Percentiles rank a stretch among this genome's conserved stretches.
phyloP scores from a whole-genome alignment of 1,140 invertebrate species.

The Drosophila nasuta region DNA sequence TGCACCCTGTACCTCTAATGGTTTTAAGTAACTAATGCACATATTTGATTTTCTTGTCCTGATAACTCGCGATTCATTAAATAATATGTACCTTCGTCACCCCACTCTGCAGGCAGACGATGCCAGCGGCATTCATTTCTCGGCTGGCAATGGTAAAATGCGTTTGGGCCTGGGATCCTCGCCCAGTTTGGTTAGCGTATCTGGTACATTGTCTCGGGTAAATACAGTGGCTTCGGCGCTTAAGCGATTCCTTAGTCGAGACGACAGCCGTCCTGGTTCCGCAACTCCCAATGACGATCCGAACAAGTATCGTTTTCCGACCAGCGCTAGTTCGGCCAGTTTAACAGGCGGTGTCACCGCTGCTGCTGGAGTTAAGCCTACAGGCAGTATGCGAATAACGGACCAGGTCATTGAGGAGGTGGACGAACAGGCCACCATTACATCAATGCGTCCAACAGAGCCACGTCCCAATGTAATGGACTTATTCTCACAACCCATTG shows the following conservation, averaged over 20 bases:
- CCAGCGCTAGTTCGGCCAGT: constrained; percentile 76
- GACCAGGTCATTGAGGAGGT: constrained; percentile 93
- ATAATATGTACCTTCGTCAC: constrained; percentile 12
- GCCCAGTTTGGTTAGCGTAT: constrained; percentile 85
- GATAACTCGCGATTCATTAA: neutral
- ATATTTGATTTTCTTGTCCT: neutral
- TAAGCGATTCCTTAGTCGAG: constrained; percentile 90
- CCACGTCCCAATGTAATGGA: constrained; percentile 87
- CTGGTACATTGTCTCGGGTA: constrained; percentile 88
- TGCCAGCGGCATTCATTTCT: constrained; percentile 90
- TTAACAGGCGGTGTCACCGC: constrained; percentile 44
- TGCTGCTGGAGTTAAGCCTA: constrained; percentile 46
- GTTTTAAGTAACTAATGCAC: constrained; percentile 31
- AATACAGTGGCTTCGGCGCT: constrained; percentile 91
- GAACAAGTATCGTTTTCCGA: constrained; percentile 73
- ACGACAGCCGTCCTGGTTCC: constrained; percentile 86
- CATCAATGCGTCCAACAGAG: constrained; percentile 87
- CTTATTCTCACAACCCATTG: constrained; percentile 85
- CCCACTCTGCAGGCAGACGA: constrained; percentile 86
- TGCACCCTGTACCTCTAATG: constrained; percentile 48
- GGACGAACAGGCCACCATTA: constrained; percentile 92
- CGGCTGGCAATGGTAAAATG: constrained; percentile 86
- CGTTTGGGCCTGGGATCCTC: constrained; percentile 85
- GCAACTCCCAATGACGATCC: constrained; percentile 76
- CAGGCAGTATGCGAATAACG: constrained; percentile 89